Evolutionary conservation across 1,140 invertebrate genomes (phyloP).

Genomic region (Vollenhovia emeryi): DNA sequence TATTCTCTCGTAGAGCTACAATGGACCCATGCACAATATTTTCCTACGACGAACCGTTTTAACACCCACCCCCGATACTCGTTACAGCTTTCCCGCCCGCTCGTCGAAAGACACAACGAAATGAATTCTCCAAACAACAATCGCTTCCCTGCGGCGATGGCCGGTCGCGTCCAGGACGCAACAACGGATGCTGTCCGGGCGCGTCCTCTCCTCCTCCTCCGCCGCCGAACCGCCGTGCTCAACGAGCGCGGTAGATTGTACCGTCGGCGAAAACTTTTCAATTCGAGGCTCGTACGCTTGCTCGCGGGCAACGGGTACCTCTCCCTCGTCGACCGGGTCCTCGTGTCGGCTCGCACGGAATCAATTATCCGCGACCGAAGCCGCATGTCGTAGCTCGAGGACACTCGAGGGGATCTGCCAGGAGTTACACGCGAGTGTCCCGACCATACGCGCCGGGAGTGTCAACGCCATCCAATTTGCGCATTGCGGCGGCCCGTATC

Average conservation of each 20-base stretch:
- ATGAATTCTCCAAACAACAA: constrained; percentile 51
- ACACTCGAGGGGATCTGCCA: constrained; percentile 59
- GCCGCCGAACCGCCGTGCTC: not conserved
- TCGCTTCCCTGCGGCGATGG: constrained; percentile 22
- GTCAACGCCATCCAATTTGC: constrained; percentile 64
- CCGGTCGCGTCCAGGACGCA: not conserved
- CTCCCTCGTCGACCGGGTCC: not conserved
- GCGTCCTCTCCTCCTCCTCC: constrained; percentile 28
- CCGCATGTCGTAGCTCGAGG: constrained; percentile 61
- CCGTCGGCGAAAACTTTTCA: constrained; percentile 46
- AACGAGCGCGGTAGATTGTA: constrained; percentile 2
- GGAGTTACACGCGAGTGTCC: constrained; percentile 53
- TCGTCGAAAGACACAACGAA: not conserved
- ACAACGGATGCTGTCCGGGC: constrained; percentile 3
- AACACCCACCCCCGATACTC: not conserved
- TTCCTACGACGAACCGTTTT: constrained; percentile 28
- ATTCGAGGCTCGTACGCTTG: constrained; percentile 17
- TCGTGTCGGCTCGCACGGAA: constrained; percentile 49
- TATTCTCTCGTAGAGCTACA: not conserved
- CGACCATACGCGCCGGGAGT: constrained; percentile 44
- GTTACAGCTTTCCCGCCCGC: not conserved
- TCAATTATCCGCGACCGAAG: constrained; percentile 59
- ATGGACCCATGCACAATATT: not conserved
- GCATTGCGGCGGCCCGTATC: constrained; percentile 5
- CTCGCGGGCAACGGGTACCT: not conserved